Evolutionary conservation across 2,888 invertebrate species (phyloP).

Genomic region (Lottia gigantea): DNA sequence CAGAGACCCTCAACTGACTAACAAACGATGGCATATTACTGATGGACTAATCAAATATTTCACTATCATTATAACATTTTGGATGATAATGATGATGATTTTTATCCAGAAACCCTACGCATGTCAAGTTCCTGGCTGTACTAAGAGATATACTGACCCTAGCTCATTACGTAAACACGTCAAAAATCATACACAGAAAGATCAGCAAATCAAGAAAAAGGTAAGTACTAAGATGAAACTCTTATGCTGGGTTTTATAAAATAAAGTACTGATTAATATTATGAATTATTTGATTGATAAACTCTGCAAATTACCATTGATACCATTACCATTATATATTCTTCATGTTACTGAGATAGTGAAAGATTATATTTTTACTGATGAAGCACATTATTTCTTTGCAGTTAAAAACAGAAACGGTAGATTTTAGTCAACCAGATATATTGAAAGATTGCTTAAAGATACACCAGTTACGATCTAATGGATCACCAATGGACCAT

Average conservation of each 20-base stretch:
- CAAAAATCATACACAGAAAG: constrained; percentile 76
- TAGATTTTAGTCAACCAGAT: constrained; percentile 39
- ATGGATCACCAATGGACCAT: constrained; percentile 43
- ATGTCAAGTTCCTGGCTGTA: constrained; percentile 95
- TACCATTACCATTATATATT: no score
- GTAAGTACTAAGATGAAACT: constrained; percentile 22
- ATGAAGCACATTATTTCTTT: constrained; percentile 13
- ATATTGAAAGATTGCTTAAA: constrained; percentile 55
- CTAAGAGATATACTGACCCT: constrained; percentile 97
- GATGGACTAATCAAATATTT: no score
- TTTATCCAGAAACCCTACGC: constrained; percentile 93
- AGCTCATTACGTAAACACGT: constrained; percentile 97
- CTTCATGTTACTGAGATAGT: no score
- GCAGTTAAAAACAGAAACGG: constrained; percentile 53
- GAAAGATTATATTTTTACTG: no score
- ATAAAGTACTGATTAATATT: no score
- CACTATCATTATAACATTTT: no score
- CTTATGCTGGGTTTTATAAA: no score
- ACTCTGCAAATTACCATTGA: no score
- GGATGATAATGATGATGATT: neutral
- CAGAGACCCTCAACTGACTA: no score
- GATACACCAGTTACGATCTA: constrained; percentile 53
- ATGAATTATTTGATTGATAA: no score
- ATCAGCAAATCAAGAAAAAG: constrained; percentile 54
- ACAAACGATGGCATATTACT: no score